A percentile compares a stretch with the other conserved stretches of the same genome.
Evolutionary conservation across 2,888 invertebrate genomes (phyloP).

Genomic region (Eupithecia inturbata): DNA sequence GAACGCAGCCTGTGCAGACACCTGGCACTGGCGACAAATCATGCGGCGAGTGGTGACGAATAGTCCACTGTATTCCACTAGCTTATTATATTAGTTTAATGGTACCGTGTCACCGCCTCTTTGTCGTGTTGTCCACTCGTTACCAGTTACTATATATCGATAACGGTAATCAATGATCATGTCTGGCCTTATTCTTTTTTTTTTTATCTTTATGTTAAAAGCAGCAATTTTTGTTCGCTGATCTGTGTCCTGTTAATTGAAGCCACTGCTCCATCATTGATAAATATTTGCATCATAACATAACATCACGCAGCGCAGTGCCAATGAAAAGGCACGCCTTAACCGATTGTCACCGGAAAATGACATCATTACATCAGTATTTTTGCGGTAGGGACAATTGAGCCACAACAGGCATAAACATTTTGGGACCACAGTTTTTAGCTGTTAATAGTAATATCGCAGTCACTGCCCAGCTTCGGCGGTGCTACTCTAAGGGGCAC

Average conservation of each 20-base stretch:
- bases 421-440: neutral
- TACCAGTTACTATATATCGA: conserved; percentile 25
- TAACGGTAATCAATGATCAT: neutral
- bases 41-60: conserved; percentile 45
- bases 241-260: conserved; percentile 13
- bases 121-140: conserved; percentile 43
- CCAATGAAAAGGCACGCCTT: conserved; percentile 21
- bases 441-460: neutral
- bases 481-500: too few species aligned
- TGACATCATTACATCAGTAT: conserved; percentile 24
- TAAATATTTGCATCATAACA: conserved; percentile 23
- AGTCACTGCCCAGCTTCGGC: too few species aligned
- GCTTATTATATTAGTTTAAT: conserved; percentile 42
- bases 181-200: conserved; percentile 7
- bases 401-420: neutral
- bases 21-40: conserved; percentile 55
- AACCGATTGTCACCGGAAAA: conserved; percentile 21
- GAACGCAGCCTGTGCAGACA: conserved; percentile 52
- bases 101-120: conserved; percentile 40
- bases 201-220: conserved; percentile 1
- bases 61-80: conserved; percentile 32
- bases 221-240: conserved; percentile 11
- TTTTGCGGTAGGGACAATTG: conserved; percentile 6
- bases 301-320: conserved; percentile 12
- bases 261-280: conserved; percentile 22